Conservation (phyloP, 2,888 invertebrate species). For the Noctua comes region DNA sequence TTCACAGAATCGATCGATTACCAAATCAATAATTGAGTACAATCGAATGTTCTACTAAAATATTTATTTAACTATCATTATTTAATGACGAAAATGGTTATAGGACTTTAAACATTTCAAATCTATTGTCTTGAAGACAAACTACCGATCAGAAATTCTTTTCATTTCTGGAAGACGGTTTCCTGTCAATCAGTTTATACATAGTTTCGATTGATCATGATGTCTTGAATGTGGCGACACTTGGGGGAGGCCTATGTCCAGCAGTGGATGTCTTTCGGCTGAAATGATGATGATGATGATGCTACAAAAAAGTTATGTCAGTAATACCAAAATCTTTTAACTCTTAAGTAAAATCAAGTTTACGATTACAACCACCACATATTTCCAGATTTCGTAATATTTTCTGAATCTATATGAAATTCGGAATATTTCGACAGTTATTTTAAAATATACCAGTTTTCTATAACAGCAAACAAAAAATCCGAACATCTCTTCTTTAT, state of each 20-base stretch:
- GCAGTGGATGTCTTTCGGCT: too few relatives aligned
- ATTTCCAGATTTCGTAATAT: background rate
- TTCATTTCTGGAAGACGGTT: background rate
- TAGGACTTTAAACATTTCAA: background rate
- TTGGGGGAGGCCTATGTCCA: too few relatives aligned
- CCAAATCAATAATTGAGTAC: constrained; percentile 46
- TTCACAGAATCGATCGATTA: constrained; percentile 56
- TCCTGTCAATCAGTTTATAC: background rate
- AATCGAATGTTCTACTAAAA: constrained; percentile 21
- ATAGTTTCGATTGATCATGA: background rate
- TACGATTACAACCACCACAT: background rate
- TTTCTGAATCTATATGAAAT: background rate
- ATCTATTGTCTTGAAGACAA: background rate
- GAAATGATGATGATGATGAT: too few relatives aligned
- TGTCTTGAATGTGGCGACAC: too few relatives aligned
- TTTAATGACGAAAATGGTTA: background rate
- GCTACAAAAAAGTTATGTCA: background rate
- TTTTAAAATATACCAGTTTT: background rate
- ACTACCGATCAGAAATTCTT: background rate
- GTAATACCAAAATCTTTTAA: background rate
- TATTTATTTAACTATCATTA: background rate
- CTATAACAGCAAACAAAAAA: background rate
- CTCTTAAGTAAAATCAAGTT: background rate
- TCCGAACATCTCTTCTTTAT: background rate
- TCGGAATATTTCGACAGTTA: background rate